Percentiles rank a stretch among this genome's conserved stretches.
These are phyloP conservation scores for Oncorhynchus masou DNA, from an alignment of 2,113 vertebrate genomes.

Conservation along the genomic window DNA sequence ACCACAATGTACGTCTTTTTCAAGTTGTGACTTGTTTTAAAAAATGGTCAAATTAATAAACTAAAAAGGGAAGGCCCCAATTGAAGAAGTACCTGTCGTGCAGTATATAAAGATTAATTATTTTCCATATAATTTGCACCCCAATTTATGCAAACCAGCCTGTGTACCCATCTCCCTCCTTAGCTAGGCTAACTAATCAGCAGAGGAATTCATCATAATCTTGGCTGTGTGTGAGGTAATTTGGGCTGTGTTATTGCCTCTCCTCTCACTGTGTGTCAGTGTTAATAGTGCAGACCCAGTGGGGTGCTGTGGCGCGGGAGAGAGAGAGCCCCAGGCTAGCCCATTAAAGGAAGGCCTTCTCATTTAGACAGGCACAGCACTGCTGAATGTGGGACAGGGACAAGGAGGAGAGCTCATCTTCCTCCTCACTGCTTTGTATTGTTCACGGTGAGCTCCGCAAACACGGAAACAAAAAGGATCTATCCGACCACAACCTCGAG, in stretches of 20 bases:
- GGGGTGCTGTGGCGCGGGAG: constrained; percentile 15
- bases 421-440: too few species aligned
- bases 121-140: not conserved
- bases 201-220: constrained; percentile 61
- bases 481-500: too few species aligned
- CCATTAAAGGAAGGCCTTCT: constrained; percentile 27
- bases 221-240: constrained; percentile 29
- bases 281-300: constrained; percentile 9
- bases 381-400: constrained; percentile 37
- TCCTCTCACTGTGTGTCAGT: constrained; percentile 4
- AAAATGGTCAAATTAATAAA: too few species aligned
- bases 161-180: constrained; percentile 54
- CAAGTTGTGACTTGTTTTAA: too few species aligned
- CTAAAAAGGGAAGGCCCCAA: not conserved
- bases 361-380: constrained; percentile 47
- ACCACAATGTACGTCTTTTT: too few species aligned
- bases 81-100: too few species aligned
- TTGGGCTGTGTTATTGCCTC: too few species aligned
- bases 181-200: constrained; percentile 56
- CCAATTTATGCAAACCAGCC: constrained; percentile 36
- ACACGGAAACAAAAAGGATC: too few species aligned
- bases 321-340: not conserved
- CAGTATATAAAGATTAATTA: not conserved
- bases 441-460: too few species aligned
- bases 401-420: too few species aligned